A percentile compares a stretch with the other conserved stretches of the same genome.
phyloP scores from a whole-genome alignment of 2,113 vertebrate species.

The Echinops telfairi region DNA sequence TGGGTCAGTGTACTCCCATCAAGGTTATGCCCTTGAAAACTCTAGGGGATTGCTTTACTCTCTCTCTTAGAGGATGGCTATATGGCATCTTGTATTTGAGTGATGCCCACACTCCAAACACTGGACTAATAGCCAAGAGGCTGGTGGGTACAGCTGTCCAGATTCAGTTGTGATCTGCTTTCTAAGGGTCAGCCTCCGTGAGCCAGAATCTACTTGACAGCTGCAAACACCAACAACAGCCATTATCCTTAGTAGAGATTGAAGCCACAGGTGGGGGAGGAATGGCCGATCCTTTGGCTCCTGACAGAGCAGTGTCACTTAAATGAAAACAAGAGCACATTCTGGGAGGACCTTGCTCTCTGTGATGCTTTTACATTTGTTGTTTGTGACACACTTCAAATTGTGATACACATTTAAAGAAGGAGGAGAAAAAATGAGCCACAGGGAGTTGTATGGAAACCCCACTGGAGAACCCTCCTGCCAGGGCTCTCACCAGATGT shows the following conservation, averaged over 20 bases:
- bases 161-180: neutral
- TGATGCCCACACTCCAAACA: neutral
- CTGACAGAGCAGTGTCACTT: too few species aligned
- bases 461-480: neutral
- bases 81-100: neutral
- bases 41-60: neutral
- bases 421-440: neutral
- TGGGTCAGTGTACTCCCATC: neutral
- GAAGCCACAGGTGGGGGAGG: too few species aligned
- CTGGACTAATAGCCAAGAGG: neutral
- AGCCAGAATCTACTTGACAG: neutral
- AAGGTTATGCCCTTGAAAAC: neutral
- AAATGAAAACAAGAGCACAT: neutral
- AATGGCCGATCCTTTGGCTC: too few species aligned
- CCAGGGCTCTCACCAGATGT: accelerated
- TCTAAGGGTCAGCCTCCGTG: neutral
- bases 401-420: constrained; percentile 13
- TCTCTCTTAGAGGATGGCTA: too few species aligned
- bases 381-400: neutral
- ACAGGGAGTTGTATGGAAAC: neutral
- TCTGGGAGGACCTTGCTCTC: neutral
- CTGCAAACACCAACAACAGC: neutral
- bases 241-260: neutral
- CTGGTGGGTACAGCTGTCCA: neutral
- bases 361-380: neutral